A percentile compares a stretch with the other conserved stretches of the same genome.
These are phyloP conservation scores for Myotis pilosus DNA, from an alignment of 2,797 vertebrate genomes.

Conservation along the genomic window DNA sequence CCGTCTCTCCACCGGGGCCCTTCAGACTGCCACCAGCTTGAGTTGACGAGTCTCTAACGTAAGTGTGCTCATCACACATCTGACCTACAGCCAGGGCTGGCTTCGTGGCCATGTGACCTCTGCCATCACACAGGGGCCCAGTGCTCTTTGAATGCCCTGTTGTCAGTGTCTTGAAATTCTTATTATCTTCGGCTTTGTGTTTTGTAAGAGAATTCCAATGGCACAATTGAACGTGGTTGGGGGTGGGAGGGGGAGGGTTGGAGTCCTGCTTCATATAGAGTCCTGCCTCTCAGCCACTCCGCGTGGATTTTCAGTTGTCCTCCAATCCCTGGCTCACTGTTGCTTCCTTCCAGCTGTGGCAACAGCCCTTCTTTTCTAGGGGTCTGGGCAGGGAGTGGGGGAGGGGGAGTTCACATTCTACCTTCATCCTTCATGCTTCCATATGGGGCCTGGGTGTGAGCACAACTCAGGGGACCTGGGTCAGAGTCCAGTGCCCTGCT, in stretches of 20 bases:
- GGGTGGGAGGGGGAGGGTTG: rapidly evolving
- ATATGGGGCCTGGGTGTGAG: not conserved
- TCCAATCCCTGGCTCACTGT: rapidly evolving
- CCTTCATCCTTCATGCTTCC: not conserved
- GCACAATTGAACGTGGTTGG: not conserved
- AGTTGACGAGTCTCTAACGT: not conserved
- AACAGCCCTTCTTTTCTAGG: rapidly evolving
- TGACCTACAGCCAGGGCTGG: not conserved
- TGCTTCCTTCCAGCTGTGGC: not conserved
- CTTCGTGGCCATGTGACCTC: not conserved
- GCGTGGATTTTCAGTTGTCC: not conserved
- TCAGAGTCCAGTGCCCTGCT: not conserved
- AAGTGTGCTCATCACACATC: not conserved
- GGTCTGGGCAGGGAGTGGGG: rapidly evolving
- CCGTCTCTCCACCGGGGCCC: not conserved
- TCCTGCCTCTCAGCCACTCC: not conserved
- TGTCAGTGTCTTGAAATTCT: not conserved
- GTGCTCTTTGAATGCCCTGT: not conserved
- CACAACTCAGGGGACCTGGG: not conserved
- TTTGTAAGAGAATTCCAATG: not conserved
- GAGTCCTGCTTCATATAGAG: not conserved
- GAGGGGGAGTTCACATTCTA: not conserved
- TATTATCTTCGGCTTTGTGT: not conserved
- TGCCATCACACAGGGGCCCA: not conserved
- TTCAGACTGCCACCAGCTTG: not conserved